Percentiles rank a stretch among this genome's conserved stretches.
These are phyloP conservation scores for Scaptomyza tumidula DNA, from an alignment of 2,888 invertebrate genomes.

Conservation along the genomic window DNA sequence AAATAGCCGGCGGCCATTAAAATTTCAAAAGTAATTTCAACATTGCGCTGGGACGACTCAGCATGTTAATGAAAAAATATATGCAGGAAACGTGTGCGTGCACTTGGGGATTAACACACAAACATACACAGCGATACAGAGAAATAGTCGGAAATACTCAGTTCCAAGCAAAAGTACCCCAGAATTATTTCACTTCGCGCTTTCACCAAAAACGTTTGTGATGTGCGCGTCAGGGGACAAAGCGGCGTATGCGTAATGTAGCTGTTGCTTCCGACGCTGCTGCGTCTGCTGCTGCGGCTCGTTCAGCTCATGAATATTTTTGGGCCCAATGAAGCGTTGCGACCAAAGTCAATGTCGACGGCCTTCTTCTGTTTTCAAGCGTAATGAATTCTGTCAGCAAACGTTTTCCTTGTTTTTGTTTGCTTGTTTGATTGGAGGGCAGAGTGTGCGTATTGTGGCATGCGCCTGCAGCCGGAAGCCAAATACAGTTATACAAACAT, in stretches of 20 bases:
- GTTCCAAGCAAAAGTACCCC: conserved; percentile 19
- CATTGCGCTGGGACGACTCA: conserved; percentile 45
- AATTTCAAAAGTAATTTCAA: conserved; percentile 69
- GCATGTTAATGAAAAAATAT: conserved; percentile 43
- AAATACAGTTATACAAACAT: conserved; percentile 51
- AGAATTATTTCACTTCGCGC: conserved; percentile 12
- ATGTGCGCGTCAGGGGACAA: conserved; percentile 51
- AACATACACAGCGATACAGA: conserved; percentile 2
- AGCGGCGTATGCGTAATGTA: conserved; percentile 63
- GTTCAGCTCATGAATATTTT: conserved; percentile 60
- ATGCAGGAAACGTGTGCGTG: conserved; percentile 36
- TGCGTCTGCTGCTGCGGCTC: conserved; percentile 8
- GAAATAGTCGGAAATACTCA: conserved; percentile 14
- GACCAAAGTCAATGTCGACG: conserved; percentile 16
- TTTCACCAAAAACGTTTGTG: conserved; percentile 35
- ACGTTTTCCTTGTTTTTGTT: conserved; percentile 49
- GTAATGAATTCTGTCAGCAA: conserved; percentile 58
- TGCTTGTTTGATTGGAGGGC: conserved; percentile 64
- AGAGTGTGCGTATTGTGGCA: conserved; percentile 21
- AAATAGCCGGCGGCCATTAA: conserved; percentile 58
- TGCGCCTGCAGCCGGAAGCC: conserved; percentile 47
- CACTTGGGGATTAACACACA: conserved; percentile 24
- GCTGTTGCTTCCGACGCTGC: conserved; percentile 40
- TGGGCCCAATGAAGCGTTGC: conserved; percentile 44
- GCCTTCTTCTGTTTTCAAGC: conserved; percentile 19